These are phyloP conservation scores for Ectropis grisescens DNA, from an alignment of 1,140 invertebrate genomes.

Conservation along the genomic window DNA sequence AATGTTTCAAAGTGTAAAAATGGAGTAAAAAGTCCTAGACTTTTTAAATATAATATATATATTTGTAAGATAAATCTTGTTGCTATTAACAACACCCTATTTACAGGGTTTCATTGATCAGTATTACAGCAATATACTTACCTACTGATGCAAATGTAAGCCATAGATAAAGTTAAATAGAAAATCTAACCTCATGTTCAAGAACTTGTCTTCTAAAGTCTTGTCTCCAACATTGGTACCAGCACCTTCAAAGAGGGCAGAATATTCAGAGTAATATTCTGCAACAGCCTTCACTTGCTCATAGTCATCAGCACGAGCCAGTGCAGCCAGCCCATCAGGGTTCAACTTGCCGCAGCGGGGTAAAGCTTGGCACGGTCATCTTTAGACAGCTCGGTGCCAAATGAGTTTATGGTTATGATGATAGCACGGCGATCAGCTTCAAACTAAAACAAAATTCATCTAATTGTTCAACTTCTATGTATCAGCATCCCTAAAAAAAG, in stretches of 20 bases:
- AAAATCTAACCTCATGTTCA: constrained; percentile 99
- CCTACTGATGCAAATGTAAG: no score
- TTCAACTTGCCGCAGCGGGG: constrained; percentile 97
- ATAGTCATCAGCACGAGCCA: constrained; percentile 98
- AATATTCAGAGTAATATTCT: constrained; percentile 98
- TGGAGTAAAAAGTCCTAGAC: no score
- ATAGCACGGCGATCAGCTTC: constrained; percentile 99
- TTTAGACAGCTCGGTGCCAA: constrained; percentile 98
- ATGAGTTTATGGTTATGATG: constrained; percentile 99
- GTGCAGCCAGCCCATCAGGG: constrained; percentile 95
- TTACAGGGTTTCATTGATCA: no score
- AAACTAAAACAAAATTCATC: constrained; percentile 83
- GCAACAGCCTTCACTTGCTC: constrained; percentile 99
- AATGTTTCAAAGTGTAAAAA: no score
- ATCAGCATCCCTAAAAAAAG: no score
- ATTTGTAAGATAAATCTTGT: no score
- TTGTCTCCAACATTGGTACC: constrained; percentile 98
- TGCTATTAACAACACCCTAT: no score
- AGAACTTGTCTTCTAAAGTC: constrained; percentile 99
- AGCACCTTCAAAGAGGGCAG: constrained; percentile 96
- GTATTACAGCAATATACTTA: no score
- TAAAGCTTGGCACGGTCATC: constrained; percentile 98
- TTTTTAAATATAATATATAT: no score
- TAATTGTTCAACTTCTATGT: no score
- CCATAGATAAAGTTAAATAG: no score